Evolutionary conservation across 2,888 invertebrate species (phyloP), one percentile per base, ranked within the genome.

Genomic region (Sinohyriopsis cumingii): DNA sequence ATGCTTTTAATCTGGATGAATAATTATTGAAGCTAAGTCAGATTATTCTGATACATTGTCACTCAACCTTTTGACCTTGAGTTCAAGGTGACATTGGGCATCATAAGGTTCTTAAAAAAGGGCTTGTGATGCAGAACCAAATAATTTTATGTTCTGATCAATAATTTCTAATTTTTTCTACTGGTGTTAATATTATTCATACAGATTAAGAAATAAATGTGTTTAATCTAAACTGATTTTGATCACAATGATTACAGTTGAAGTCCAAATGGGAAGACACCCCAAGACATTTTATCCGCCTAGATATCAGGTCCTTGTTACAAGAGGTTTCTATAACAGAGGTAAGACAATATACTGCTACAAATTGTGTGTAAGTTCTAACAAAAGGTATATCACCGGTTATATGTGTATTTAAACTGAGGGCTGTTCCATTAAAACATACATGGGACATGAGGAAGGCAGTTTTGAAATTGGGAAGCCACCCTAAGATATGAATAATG

Each of bases 281-380:
- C 0, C 97, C 97, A 2, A 86, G 92, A n/a, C 94, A 95, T 87
- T 95, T 95, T 88, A 93, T 95, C 54, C 92, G 93, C 77, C 90
- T 98, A 75, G 97, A 98, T 89, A 93, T 96, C 18, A 93, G 95
- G 22, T 93, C 95, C 25, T 91, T 98, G 78, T 92, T 97, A 67
- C 96, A 97, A 90, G 94, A 94, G 81, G 94, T 94, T 59, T 93
- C 94, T 61, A 96, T 96, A 74, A 92, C 93, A 45, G 95, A 96
- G 86, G 91, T 91, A 67, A 65, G 67, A 66, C 20, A 1, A 19
- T 20, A 24, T n/a, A n/a, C 25, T 22, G 55, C 3, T 24, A 25
- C 55, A 7, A 56, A 28, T 33, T 57, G 28, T 22, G 55, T 57
- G 18, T 25, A 62, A 33, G 53, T 63, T 18, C n/a, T 5, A 33